Conservation (phyloP, 2,113 vertebrate genomes). For the Pica pica region DNA sequence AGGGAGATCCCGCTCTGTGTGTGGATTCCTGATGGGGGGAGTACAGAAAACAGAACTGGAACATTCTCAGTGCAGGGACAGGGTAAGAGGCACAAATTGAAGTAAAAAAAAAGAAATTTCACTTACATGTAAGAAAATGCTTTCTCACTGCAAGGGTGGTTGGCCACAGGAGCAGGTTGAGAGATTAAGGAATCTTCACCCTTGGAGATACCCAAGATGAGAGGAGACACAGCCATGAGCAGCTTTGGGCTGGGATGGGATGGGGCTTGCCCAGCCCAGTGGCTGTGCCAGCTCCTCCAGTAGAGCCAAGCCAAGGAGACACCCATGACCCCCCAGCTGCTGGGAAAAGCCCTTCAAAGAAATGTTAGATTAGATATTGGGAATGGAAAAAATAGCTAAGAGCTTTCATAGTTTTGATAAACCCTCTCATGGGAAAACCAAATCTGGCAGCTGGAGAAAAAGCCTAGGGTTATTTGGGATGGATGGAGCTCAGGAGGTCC, state of each 20-base stretch:
- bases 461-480: not conserved
- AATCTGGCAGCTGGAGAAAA: not conserved
- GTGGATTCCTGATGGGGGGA: fast-evolving
- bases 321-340: fast-evolving
- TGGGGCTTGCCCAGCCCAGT: not conserved
- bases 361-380: not conserved
- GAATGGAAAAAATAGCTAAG: not conserved
- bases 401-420: not conserved
- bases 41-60: not conserved
- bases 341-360: not conserved
- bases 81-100: not conserved
- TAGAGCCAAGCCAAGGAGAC: not conserved
- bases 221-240: not conserved
- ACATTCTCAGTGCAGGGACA: not conserved
- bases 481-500: not conserved
- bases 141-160: not conserved
- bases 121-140: not conserved
- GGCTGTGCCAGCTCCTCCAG: not conserved
- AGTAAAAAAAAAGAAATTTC: not conserved
- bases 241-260: not conserved
- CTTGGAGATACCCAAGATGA: not conserved
- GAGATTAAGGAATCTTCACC: not conserved
- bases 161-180: not conserved
- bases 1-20: not conserved
- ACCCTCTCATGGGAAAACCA: not conserved